Conservation (phyloP, 2,113 vertebrate genomes). For the Beaufortia kweichowensis region DNA sequence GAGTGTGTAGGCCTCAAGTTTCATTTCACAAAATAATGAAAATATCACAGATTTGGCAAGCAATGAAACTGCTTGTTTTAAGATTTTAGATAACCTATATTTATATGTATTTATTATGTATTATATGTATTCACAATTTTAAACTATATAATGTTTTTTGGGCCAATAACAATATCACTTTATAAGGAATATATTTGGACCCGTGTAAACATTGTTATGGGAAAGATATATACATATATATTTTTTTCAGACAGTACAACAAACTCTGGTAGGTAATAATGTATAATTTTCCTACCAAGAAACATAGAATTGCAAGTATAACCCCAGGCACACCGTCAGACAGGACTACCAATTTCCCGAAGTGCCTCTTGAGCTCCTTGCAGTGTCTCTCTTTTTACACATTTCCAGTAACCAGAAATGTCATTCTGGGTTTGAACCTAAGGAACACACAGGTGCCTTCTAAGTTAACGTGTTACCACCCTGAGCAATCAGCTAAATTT, state of each 20-base stretch:
- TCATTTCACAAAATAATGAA: slow-evolving; percentile 9
- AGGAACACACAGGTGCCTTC: slow-evolving; percentile 24
- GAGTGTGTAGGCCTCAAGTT: not conserved
- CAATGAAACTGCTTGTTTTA: not conserved
- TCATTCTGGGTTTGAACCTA: slow-evolving; percentile 86
- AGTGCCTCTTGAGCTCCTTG: slow-evolving; percentile 90
- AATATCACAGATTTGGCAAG: not conserved
- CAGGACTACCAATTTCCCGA: slow-evolving; percentile 77
- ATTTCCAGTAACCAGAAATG: slow-evolving; percentile 91
- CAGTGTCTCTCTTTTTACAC: slow-evolving; percentile 92
- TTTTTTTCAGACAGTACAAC: not conserved
- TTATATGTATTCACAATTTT: not conserved
- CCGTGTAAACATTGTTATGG: not conserved
- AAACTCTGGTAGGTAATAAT: not conserved
- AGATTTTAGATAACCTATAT: not conserved
- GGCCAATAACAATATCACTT: not conserved
- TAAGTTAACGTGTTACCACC: not conserved
- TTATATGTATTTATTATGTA: too few species aligned
- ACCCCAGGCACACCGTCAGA: slow-evolving; percentile 65
- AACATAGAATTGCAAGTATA: not conserved
- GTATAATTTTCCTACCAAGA: not conserved
- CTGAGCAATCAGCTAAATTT: not conserved
- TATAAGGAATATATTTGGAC: not conserved
- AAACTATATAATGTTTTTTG: not conserved
- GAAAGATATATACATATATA: not conserved